Percentiles rank a stretch among this genome's conserved stretches.
These are phyloP conservation scores for Calephelis perditalis DNA, from an alignment of 2,888 invertebrate species.

Conservation along the genomic window DNA sequence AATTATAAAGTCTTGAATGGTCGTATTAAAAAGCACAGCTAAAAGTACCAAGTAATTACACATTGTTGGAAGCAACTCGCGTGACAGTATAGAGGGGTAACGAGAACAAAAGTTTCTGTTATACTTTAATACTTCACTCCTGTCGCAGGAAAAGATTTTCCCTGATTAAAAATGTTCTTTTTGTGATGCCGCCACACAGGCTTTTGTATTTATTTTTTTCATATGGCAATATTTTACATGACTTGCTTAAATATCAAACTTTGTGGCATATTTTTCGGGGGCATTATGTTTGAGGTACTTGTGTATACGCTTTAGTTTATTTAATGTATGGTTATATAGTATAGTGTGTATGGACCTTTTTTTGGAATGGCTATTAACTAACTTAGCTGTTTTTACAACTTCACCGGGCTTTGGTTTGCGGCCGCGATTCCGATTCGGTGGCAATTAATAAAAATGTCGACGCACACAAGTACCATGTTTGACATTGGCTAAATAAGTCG, in stretches of 20 bases:
- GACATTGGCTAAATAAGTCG: too few relatives aligned
- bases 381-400: too few relatives aligned
- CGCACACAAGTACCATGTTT: too few relatives aligned
- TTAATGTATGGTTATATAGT: too few relatives aligned
- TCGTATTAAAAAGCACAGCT: background rate
- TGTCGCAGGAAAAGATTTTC: constrained; percentile 51
- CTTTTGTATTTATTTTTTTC: constrained; percentile 9
- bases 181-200: constrained; percentile 30
- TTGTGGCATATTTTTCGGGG: background rate
- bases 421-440: too few relatives aligned
- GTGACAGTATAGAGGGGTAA: constrained; percentile 42
- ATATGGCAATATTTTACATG: constrained; percentile 2
- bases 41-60: constrained; percentile 3
- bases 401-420: too few relatives aligned
- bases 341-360: too few relatives aligned
- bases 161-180: constrained; percentile 55
- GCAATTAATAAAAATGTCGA: too few relatives aligned
- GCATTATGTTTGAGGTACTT: background rate
- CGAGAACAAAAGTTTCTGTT: constrained; percentile 53
- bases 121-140: constrained; percentile 67
- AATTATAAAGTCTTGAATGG: background rate
- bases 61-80: constrained; percentile 12
- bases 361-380: too few relatives aligned
- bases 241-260: constrained; percentile 1
- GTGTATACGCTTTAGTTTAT: too few relatives aligned